Percentiles rank a stretch among this genome's conserved stretches.
phyloP scores from a whole-genome alignment of 2,797 vertebrate genomes.

The Apogon talboti region DNA sequence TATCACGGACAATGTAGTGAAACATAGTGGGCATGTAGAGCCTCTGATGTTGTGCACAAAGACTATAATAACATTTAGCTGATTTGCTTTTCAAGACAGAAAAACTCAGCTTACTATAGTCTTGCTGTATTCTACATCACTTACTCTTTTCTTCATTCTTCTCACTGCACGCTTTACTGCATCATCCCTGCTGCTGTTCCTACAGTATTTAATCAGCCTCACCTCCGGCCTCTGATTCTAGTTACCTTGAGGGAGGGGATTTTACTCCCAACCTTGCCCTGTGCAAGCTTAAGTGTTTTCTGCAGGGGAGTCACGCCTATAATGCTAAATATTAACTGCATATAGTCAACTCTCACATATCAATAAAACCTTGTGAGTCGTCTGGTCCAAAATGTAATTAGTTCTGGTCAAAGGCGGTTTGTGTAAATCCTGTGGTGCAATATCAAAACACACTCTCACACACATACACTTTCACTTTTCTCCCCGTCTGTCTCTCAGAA shows the following conservation, averaged over 20 bases:
- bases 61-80: too few relatives aligned
- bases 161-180: slow-evolving; percentile 9
- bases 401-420: slow-evolving; percentile 37
- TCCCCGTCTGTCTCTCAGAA: slow-evolving; percentile 40
- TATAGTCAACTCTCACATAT: slow-evolving; percentile 18
- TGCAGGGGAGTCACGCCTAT: slow-evolving; percentile 7
- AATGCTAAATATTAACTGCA: slow-evolving; percentile 37
- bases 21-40: too few relatives aligned
- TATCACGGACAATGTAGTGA: too few relatives aligned
- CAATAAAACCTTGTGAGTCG: slow-evolving; percentile 18
- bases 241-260: slow-evolving; percentile 13
- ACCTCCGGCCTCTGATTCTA: slow-evolving; percentile 17
- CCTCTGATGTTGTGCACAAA: too few relatives aligned
- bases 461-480: slow-evolving; percentile 10
- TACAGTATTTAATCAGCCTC: slow-evolving; percentile 32
- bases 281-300: slow-evolving; percentile 1
- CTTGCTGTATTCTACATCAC: too few relatives aligned
- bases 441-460: slow-evolving; percentile 14
- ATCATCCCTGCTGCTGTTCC: slow-evolving; percentile 2
- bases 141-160: not conserved
- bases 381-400: slow-evolving; percentile 34
- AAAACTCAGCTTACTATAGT: too few relatives aligned
- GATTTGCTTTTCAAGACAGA: too few relatives aligned
- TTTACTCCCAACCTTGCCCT: slow-evolving; percentile 9
- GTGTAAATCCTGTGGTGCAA: slow-evolving; percentile 22